Evolutionary conservation across 2,113 vertebrate species (phyloP).

Genomic region (Trochalopteron elliotii): DNA sequence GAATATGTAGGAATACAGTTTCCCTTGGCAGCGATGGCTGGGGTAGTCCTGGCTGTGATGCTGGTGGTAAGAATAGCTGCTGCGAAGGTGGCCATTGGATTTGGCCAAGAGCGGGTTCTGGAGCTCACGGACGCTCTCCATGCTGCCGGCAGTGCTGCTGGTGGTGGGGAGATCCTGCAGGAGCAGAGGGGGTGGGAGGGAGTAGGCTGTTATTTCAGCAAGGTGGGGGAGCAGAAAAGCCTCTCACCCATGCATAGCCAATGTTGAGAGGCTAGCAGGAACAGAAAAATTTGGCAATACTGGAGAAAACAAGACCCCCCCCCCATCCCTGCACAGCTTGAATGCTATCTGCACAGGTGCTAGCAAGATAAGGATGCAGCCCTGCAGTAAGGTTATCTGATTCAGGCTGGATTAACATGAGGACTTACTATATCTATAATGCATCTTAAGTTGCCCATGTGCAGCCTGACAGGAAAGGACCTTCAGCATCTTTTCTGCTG

Average conservation of each 20-base stretch:
- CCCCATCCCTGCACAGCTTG: background rate
- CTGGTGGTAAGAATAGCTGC: conserved; percentile 80
- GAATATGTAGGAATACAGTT: conserved; percentile 87
- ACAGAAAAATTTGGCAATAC: background rate
- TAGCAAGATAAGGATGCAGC: conserved; percentile 8
- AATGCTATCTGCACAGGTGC: conserved; percentile 10
- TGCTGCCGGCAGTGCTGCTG: background rate
- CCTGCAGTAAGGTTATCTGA: conserved; percentile 25
- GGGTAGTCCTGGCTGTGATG: conserved; percentile 73
- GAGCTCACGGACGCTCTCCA: conserved; percentile 93
- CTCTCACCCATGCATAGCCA: background rate
- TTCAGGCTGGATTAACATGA: conserved; percentile 28
- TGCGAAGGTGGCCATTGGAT: conserved; percentile 81
- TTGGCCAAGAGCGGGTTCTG: conserved; percentile 91
- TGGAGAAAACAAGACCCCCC: conserved; percentile 3
- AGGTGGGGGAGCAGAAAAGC: background rate
- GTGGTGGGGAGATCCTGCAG: background rate
- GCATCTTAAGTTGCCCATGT: background rate
- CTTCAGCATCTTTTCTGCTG: background rate
- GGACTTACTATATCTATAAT: conserved; percentile 41
- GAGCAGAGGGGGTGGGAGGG: background rate
- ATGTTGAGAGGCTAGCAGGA: background rate
- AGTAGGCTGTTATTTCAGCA: background rate
- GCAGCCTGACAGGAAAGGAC: conserved; percentile 31
- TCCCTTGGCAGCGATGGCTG: conserved; percentile 79